A percentile compares a stretch with the other conserved stretches of the same genome.
Evolutionary conservation across 2,797 vertebrate species (phyloP).

Genomic region (Gobio occitaniae): DNA sequence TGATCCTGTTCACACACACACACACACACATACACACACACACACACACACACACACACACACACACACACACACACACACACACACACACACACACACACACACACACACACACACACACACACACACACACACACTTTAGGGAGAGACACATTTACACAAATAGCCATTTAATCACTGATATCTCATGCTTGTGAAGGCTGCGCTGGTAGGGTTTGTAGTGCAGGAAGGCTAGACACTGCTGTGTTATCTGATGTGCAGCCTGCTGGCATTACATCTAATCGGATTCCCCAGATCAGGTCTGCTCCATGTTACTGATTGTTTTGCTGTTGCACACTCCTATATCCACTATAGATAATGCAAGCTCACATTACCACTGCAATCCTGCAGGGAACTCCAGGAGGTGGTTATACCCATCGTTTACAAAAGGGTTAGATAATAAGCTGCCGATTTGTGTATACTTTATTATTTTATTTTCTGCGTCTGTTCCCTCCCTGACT

Average conservation of each 20-base stretch:
- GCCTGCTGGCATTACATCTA: slow-evolving; percentile 1
- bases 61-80: no score
- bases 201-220: background rate
- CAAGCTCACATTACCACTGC: background rate
- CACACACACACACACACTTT: background rate
- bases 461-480: background rate
- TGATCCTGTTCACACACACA: background rate
- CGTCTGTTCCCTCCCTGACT: background rate
- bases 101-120: background rate
- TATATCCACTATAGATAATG: background rate
- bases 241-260: slow-evolving; percentile 30
- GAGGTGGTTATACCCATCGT: background rate
- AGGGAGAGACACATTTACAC: background rate
- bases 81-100: no score
- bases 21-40: no score
- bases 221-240: slow-evolving; percentile 10
- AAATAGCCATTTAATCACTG: slow-evolving; percentile 33
- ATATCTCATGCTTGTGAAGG: slow-evolving; percentile 5
- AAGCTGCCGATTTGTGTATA: background rate
- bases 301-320: background rate
- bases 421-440: background rate
- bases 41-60: background rate
- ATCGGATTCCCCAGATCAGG: slow-evolving; percentile 15
- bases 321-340: background rate
- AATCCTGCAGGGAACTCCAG: background rate